phyloP scores from a whole-genome alignment of 2,888 invertebrate genomes.

The Dasysyrphus tricinctus region DNA sequence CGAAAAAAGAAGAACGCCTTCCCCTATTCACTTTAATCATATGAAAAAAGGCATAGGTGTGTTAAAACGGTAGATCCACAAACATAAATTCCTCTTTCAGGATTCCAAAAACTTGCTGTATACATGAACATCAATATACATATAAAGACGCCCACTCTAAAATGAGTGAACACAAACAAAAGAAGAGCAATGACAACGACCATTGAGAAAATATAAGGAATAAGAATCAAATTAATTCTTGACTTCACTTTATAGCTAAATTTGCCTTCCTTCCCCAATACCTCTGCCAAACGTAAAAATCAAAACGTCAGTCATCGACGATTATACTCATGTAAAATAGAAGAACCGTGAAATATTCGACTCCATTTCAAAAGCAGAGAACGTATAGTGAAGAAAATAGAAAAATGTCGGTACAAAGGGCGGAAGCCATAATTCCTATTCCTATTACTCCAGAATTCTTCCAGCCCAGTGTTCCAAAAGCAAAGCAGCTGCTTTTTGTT shows the following conservation, averaged over 20 bases:
- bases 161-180: neutral
- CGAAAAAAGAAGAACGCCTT: neutral
- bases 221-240: conserved; percentile 48
- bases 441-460: conserved; percentile 60
- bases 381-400: neutral
- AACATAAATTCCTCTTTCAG: conserved; percentile 46
- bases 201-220: conserved; percentile 30
- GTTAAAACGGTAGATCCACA: conserved; percentile 34
- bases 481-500: conserved; percentile 11
- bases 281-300: conserved; percentile 41
- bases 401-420: conserved; percentile 39
- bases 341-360: conserved; percentile 70
- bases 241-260: neutral
- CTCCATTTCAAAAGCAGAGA: conserved; percentile 51
- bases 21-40: neutral
- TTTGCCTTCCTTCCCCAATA: neutral
- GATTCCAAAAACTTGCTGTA: neutral
- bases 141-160: conserved; percentile 21
- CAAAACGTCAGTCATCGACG: conserved; percentile 64
- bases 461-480: conserved; percentile 11
- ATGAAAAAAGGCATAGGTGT: conserved; percentile 10
- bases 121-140: conserved; percentile 18
- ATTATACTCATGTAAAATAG: conserved; percentile 59
- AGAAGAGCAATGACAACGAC: conserved; percentile 27
- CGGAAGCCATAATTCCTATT: conserved; percentile 63